Percentiles rank a stretch among this genome's conserved stretches.
phyloP scores from a whole-genome alignment of 1,140 invertebrate genomes.

The Pteromalus puparum region DNA sequence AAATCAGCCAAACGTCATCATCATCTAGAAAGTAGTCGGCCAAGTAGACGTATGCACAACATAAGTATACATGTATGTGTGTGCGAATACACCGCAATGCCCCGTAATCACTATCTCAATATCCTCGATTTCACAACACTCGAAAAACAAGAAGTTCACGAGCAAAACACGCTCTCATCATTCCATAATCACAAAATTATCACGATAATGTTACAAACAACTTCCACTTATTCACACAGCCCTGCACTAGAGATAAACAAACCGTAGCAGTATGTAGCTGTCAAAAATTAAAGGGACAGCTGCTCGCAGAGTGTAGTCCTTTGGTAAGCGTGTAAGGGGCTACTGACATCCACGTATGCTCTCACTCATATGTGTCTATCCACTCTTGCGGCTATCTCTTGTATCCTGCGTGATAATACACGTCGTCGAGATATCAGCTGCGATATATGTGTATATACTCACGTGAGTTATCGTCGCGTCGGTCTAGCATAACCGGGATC shows the following conservation, averaged over 20 bases:
- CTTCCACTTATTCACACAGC: too few species aligned
- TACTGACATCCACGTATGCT: background rate
- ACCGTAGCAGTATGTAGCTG: background rate
- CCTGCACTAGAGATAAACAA: background rate
- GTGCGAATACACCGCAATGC: background rate
- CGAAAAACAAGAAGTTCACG: background rate
- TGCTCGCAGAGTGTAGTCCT: background rate
- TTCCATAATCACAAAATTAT: background rate
- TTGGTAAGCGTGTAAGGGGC: background rate
- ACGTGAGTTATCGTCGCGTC: background rate
- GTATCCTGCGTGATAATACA: too few species aligned
- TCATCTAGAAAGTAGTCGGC: background rate
- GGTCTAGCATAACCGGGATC: background rate
- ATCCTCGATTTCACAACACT: background rate
- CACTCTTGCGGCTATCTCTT: too few species aligned
- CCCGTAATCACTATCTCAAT: background rate
- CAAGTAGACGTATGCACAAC: too few species aligned
- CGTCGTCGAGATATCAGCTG: too few species aligned
- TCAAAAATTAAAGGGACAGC: constrained; percentile 4
- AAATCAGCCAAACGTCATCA: background rate
- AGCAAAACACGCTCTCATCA: too few species aligned
- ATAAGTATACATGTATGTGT: background rate
- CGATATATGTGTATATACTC: background rate
- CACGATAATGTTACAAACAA: background rate
- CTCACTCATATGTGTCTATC: too few species aligned